These are phyloP conservation scores for Resseliella maxima DNA, from an alignment of 2,888 invertebrate species.

Conservation along the genomic window DNA sequence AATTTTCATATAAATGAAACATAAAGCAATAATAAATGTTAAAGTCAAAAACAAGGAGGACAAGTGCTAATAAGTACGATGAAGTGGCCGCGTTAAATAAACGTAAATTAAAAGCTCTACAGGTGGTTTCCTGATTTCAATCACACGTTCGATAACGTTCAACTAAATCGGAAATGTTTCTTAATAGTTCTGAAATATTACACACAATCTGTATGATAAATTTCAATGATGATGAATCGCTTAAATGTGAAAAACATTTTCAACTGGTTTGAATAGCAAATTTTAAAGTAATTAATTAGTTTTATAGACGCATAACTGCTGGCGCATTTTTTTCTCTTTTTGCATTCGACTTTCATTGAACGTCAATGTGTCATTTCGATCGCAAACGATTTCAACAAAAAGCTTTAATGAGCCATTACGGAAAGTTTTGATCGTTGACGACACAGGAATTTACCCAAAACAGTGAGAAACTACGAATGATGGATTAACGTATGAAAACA, in stretches of 20 bases:
- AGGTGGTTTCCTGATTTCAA: background rate
- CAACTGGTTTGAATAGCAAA: background rate
- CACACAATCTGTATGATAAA: background rate
- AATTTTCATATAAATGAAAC: background rate
- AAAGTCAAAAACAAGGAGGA: too few species aligned
- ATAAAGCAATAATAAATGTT: too few species aligned
- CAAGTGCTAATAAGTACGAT: background rate
- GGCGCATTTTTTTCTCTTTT: background rate
- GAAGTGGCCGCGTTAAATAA: background rate
- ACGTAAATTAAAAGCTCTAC: conserved; percentile 4
- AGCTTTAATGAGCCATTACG: background rate
- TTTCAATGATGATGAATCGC: background rate
- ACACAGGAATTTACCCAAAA: too few species aligned
- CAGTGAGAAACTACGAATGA: too few species aligned
- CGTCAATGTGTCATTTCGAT: background rate
- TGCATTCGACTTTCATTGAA: background rate
- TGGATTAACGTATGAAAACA: background rate
- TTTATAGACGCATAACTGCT: background rate
- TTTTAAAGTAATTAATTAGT: background rate
- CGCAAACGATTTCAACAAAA: too few species aligned
- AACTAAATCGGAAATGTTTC: background rate
- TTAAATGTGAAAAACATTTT: background rate
- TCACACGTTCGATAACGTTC: background rate
- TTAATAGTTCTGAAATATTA: background rate
- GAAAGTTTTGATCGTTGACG: too few species aligned